A percentile compares a stretch with the other conserved stretches of the same genome.
These are phyloP conservation scores for Drosophila stalkeri DNA, from an alignment of 2,888 invertebrate species.

Conservation along the genomic window DNA sequence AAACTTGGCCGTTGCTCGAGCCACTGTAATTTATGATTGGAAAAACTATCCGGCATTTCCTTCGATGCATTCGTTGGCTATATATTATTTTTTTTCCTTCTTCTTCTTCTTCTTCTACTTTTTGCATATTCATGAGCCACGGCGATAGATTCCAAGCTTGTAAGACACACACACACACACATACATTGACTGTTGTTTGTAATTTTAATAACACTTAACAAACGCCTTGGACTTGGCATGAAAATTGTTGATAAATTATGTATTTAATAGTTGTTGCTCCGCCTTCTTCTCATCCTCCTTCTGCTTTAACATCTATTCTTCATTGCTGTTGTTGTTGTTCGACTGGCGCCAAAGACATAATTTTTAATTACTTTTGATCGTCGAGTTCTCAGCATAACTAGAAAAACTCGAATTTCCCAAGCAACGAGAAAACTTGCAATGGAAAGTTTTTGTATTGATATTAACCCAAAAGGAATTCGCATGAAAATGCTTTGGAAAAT, in stretches of 20 bases:
- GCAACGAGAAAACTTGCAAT: constrained; percentile 4
- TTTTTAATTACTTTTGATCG: constrained; percentile 19
- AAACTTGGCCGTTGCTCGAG: constrained; percentile 22
- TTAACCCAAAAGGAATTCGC: background rate
- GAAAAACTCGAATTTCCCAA: constrained; percentile 20
- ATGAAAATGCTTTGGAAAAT: background rate
- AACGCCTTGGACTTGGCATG: constrained; percentile 79
- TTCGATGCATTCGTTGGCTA: constrained; percentile 53
- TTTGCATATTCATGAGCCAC: constrained; percentile 69
- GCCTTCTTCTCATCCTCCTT: background rate
- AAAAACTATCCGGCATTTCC: constrained; percentile 68
- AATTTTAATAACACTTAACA: constrained; percentile 77
- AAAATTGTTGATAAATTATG: constrained; percentile 79
- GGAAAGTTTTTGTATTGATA: constrained; percentile 2
- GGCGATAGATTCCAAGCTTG: constrained; percentile 35
- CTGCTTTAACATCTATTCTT: background rate
- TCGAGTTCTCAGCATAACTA: constrained; percentile 9
- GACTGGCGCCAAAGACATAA: constrained; percentile 44
- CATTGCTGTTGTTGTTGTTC: constrained; percentile 12
- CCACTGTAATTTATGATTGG: constrained; percentile 62
- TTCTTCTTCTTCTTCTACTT: background rate
- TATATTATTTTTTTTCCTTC: background rate
- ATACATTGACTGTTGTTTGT: constrained; percentile 40
- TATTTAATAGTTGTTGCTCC: constrained; percentile 55
- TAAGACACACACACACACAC: constrained; percentile 4